Evolutionary conservation across 2,113 vertebrate genomes (phyloP), one percentile per base, ranked within the genome.

Genomic region (Brachirus orientalis): DNA sequence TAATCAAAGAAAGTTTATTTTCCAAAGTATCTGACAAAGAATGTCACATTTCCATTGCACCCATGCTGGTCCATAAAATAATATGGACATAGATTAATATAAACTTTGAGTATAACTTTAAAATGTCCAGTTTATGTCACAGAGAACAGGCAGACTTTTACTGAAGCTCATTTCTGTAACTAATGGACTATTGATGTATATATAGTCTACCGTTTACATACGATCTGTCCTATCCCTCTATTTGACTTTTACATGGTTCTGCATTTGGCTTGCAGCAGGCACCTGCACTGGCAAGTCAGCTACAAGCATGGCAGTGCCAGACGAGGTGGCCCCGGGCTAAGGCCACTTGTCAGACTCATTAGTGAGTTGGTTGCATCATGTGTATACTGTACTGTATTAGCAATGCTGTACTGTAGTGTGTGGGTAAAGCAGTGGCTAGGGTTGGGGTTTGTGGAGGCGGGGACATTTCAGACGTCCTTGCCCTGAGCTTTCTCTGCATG

Each of bases 381-480:
- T 69, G 66, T 70, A 72, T 72, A 60, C 69, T 80, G 69, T 61
- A 63, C 18, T 73, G 56, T 56, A 66, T 65, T 38, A 46, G 38
- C 52, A 52, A 28, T 28, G 58, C 57, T n/a, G 47, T 13, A 65
- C 64, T 72, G 63, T 68, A 55, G 71, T 41, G 55, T 64, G 53
- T 64, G 60, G 43, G 47, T 63, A 59, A 28, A 48, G 35, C 28
- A 53, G 41, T 56, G 37, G 40, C 22, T 13, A 37, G 38, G 69
- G 11, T 38, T 47, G 59, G 17, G 38, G 5, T 37, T 13, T 35
- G 22, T 51, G 48, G 20, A 19, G 55, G 20, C 8, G 54, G 13
- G 57, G 67, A 63, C 60, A 66, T 45, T 77, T 57, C 80, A 69
- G 40, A 78, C 83, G 88, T 86, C 86, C 88, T 90, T 89, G 84